Conservation (phyloP, 2,888 invertebrate species). For the Scaptodrosophila latifasciaeformis region DNA sequence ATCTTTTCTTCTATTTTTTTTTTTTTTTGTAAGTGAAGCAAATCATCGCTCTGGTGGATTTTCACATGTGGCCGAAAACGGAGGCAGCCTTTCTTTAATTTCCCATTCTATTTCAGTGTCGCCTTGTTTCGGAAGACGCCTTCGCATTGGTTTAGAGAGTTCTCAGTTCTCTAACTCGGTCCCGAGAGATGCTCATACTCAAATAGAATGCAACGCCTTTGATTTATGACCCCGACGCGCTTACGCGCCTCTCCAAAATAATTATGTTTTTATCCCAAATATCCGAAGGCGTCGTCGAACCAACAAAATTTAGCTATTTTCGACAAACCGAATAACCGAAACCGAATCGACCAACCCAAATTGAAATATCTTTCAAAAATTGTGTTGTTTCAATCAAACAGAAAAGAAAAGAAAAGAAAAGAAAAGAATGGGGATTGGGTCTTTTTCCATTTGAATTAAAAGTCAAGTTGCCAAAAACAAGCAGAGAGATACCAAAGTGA, state of each 20-base stretch:
- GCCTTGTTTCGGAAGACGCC: too few relatives aligned
- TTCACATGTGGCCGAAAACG: too few relatives aligned
- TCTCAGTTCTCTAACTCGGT: too few relatives aligned
- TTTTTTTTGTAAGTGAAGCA: too few relatives aligned
- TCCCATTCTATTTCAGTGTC: too few relatives aligned
- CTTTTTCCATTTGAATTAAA: constrained; percentile 59
- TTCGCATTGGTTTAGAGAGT: too few relatives aligned
- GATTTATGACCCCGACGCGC: constrained; percentile 48
- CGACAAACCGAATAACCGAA: background rate
- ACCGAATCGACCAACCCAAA: background rate
- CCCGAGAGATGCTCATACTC: too few relatives aligned
- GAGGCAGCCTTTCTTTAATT: too few relatives aligned
- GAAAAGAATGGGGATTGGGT: background rate
- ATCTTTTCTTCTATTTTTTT: constrained; percentile 19
- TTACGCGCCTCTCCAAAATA: constrained; percentile 55
- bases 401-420: too few relatives aligned
- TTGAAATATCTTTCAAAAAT: background rate
- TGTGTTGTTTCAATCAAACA: too few relatives aligned
- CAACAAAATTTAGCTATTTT: background rate
- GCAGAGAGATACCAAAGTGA: constrained; percentile 45
- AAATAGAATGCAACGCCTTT: constrained; percentile 46
- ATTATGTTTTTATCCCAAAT: constrained; percentile 62
- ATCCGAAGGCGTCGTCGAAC: constrained; percentile 15
- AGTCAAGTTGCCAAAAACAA: constrained; percentile 51
- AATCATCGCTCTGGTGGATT: too few relatives aligned